A percentile compares a stretch with the other conserved stretches of the same genome.
Conservation (phyloP, 2,888 invertebrate genomes). For the Marronus borbonicus region DNA sequence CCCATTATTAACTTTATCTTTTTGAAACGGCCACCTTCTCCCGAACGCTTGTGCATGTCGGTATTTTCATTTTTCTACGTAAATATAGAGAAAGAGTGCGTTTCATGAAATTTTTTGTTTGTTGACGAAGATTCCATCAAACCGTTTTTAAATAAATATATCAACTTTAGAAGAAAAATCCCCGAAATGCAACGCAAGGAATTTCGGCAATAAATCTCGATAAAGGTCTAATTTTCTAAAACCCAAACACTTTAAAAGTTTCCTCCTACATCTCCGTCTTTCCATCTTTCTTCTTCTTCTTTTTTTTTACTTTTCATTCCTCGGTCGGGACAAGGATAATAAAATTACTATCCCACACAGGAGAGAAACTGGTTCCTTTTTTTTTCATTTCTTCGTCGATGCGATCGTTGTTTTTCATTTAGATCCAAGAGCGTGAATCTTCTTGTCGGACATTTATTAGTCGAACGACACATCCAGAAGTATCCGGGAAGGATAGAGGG, state of each 20-base stretch:
- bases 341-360: constrained; percentile 30
- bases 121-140: no score
- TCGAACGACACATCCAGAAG: constrained; percentile 15
- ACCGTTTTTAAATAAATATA: constrained; percentile 8
- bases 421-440: constrained; percentile 23
- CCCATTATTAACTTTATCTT: no score
- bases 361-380: constrained; percentile 2
- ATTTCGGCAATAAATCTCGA: constrained; percentile 33
- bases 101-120: no score
- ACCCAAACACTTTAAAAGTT: constrained; percentile 12
- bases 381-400: background rate
- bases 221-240: constrained; percentile 20
- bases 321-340: constrained; percentile 21
- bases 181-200: background rate
- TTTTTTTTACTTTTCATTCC: background rate
- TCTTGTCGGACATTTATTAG: constrained; percentile 38
- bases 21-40: no score
- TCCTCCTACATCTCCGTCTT: constrained; percentile 3
- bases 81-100: no score
- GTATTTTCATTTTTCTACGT: no score
- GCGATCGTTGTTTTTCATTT: background rate
- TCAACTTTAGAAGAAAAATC: constrained; percentile 18
- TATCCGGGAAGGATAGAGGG: background rate
- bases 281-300: background rate
- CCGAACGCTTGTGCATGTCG: no score